Evolutionary conservation across 2,888 invertebrate genomes (phyloP).

Genomic region (Tubulanus polymorphus): DNA sequence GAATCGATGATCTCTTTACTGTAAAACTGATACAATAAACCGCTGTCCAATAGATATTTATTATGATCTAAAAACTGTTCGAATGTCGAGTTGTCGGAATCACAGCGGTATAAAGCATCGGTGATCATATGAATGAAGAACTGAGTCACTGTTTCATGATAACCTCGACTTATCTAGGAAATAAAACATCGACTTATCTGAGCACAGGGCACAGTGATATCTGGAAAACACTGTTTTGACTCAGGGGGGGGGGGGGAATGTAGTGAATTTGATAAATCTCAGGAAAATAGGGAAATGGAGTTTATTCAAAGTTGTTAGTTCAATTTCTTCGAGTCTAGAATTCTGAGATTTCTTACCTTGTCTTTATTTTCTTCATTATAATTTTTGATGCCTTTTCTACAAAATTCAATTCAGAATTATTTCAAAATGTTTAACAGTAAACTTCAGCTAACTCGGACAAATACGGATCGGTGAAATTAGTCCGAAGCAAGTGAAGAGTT

Average conservation of each 20-base stretch:
- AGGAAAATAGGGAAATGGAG: not conserved
- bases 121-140: constrained; percentile 44
- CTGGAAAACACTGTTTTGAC: too few species aligned
- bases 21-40: constrained; percentile 35
- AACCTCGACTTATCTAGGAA: constrained; percentile 39
- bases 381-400: constrained; percentile 39
- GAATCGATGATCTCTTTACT: constrained; percentile 27
- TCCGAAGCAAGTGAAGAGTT: too few species aligned
- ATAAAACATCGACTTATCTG: too few species aligned
- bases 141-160: constrained; percentile 48
- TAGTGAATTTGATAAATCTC: too few species aligned
- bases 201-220: too few species aligned
- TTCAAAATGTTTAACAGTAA: too few species aligned
- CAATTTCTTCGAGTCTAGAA: not conserved
- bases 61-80: constrained; percentile 40
- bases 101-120: constrained; percentile 27
- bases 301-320: not conserved
- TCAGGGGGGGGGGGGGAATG: too few species aligned
- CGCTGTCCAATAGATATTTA: constrained; percentile 29
- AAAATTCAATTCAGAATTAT: too few species aligned
- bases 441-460: too few species aligned
- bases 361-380: constrained; percentile 45
- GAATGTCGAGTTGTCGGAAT: constrained; percentile 27
- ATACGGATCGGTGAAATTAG: too few species aligned
- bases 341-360: constrained; percentile 26